Conservation (phyloP, 1,140 invertebrate genomes). For the Drosophila carrolli region DNA sequence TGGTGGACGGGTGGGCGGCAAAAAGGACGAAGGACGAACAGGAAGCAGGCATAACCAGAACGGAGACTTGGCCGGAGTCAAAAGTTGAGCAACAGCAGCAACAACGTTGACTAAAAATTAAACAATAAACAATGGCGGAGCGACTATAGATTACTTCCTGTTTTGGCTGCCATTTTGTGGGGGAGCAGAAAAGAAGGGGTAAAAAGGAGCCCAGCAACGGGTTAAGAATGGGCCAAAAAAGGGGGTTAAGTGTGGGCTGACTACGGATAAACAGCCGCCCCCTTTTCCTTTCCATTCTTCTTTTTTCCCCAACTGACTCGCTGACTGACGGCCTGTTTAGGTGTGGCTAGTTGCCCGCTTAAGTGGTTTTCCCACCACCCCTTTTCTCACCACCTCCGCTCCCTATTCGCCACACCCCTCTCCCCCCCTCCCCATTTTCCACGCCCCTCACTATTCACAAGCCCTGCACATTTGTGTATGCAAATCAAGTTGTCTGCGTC, state of each 20-base stretch:
- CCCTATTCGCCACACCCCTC: neutral
- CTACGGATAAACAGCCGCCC: neutral
- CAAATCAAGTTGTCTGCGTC: slow-evolving; percentile 45
- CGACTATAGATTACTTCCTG: slow-evolving; percentile 83
- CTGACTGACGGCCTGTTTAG: slow-evolving; percentile 52
- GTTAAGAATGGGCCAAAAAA: neutral
- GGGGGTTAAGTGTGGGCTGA: slow-evolving; percentile 11
- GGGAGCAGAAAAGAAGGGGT: slow-evolving; percentile 11
- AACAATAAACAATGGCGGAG: slow-evolving; percentile 81
- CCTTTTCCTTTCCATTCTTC: neutral
- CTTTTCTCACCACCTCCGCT: neutral
- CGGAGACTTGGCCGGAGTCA: slow-evolving; percentile 43
- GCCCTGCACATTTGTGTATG: slow-evolving; percentile 40
- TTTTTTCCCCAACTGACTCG: neutral
- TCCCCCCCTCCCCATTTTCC: neutral
- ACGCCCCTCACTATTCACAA: too few species aligned
- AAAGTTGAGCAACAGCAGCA: slow-evolving; percentile 42
- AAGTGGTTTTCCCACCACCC: slow-evolving; percentile 63
- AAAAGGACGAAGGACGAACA: slow-evolving; percentile 19
- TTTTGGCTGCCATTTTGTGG: slow-evolving; percentile 75
- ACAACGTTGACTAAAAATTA: slow-evolving; percentile 78
- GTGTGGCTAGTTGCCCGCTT: slow-evolving; percentile 74
- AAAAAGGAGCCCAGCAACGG: neutral
- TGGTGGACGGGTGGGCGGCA: neutral
- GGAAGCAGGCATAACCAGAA: slow-evolving; percentile 42